Percentiles rank a stretch among this genome's conserved stretches.
Conservation (phyloP, 1,140 invertebrate species). For the Pseudomyrmex dendroicus region DNA sequence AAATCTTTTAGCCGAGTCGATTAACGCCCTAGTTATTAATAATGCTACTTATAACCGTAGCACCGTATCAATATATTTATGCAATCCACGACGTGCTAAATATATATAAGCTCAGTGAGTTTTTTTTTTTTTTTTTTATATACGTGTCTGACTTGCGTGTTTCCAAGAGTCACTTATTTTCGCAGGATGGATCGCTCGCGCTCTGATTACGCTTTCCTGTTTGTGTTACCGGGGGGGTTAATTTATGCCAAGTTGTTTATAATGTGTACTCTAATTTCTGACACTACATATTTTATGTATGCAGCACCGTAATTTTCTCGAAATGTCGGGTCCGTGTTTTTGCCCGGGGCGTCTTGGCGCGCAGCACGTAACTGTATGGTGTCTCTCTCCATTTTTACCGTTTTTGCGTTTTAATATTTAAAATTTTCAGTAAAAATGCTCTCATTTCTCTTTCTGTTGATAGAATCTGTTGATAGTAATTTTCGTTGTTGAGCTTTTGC, state of each 20-base stretch:
- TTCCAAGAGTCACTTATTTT: not conserved
- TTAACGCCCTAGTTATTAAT: not conserved
- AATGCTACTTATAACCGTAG: not conserved
- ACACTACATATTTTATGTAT: slow-evolving; percentile 45
- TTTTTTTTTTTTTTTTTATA: not conserved
- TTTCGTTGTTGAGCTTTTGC: not conserved
- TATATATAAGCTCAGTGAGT: not conserved
- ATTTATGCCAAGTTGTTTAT: slow-evolving; percentile 54
- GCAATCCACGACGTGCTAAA: not conserved
- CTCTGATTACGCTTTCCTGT: slow-evolving; percentile 39
- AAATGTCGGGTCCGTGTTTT: slow-evolving; percentile 54
- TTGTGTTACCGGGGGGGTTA: slow-evolving; percentile 5
- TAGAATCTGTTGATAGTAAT: slow-evolving; percentile 8
- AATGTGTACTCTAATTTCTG: slow-evolving; percentile 43
- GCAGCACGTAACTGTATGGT: slow-evolving; percentile 52
- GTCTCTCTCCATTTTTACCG: slow-evolving; percentile 50
- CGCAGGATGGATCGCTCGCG: slow-evolving; percentile 1
- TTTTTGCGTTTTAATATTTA: slow-evolving; percentile 66
- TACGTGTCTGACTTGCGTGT: not conserved
- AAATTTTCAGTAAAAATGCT: slow-evolving; percentile 20
- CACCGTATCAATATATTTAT: not conserved
- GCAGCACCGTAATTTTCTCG: slow-evolving; percentile 62
- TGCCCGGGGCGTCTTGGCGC: slow-evolving; percentile 44
- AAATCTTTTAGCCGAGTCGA: not conserved
- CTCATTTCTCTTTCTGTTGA: not conserved